phyloP scores from a whole-genome alignment of 2,113 vertebrate species.

The Callopanchax toddi region DNA sequence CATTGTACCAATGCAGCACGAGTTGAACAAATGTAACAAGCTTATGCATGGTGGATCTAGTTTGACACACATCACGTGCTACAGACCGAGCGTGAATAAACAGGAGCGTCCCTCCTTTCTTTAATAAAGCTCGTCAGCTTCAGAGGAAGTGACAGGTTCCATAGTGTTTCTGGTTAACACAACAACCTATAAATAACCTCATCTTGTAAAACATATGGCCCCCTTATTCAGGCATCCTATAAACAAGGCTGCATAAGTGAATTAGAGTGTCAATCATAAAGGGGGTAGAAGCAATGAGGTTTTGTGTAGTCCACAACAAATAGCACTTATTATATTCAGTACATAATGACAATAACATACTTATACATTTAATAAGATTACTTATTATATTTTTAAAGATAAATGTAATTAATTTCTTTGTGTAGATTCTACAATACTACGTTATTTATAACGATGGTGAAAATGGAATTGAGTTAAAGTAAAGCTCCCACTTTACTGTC shows the following conservation, averaged over 20 bases:
- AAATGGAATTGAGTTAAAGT: too few species aligned
- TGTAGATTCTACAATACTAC: too few species aligned
- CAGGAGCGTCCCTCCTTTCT: conserved; percentile 23
- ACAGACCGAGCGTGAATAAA: conserved; percentile 47
- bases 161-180: conserved; percentile 67
- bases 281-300: not conserved
- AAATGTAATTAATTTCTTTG: too few species aligned
- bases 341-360: not conserved
- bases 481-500: too few species aligned
- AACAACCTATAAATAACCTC: conserved; percentile 68
- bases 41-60: conserved; percentile 54
- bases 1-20: conserved; percentile 52
- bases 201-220: conserved; percentile 63
- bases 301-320: not conserved
- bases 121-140: conserved; percentile 66
- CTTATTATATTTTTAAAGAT: not conserved
- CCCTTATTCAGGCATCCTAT: conserved; percentile 42
- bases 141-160: conserved; percentile 66
- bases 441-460: too few species aligned
- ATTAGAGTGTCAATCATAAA: conserved; percentile 58
- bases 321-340: not conserved
- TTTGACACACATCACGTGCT: conserved; percentile 44
- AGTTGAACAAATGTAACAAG: conserved; percentile 55
- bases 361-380: not conserved
- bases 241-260: conserved; percentile 52